A percentile compares a stretch with the other conserved stretches of the same genome.
Conservation (phyloP, 2,888 invertebrate genomes). For the Campoplex capitator region DNA sequence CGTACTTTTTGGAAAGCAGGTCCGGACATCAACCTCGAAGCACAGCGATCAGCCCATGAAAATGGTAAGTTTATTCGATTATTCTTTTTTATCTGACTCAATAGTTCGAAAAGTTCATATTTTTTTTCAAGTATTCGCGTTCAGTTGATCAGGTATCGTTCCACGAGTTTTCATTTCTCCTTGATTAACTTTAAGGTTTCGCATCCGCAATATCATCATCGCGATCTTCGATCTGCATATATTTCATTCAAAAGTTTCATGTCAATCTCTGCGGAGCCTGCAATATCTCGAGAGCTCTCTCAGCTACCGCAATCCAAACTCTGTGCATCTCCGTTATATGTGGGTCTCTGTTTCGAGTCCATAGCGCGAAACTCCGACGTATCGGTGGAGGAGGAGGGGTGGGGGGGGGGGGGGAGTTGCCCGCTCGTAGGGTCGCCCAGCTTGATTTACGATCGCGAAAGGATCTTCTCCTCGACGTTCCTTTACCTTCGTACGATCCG, state of each 20-base stretch:
- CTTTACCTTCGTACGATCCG: constrained; percentile 48
- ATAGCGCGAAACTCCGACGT: constrained; percentile 57
- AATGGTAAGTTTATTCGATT: constrained; percentile 33
- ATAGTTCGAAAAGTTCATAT: neutral
- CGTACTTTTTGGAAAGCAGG: neutral
- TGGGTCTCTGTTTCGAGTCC: constrained; percentile 38
- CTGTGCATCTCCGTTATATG: neutral
- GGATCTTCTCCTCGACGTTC: constrained; percentile 60
- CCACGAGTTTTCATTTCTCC: neutral
- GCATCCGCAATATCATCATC: neutral
- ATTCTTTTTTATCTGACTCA: neutral
- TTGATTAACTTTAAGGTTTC: neutral
- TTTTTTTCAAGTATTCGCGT: neutral
- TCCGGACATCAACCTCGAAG: neutral
- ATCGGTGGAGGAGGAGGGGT: constrained; percentile 30
- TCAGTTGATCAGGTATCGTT: neutral
- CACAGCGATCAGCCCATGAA: neutral
- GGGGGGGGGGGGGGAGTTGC: constrained; percentile 13
- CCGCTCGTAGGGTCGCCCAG: constrained; percentile 62
- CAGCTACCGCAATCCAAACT: neutral
- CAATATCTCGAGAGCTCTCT: constrained; percentile 6
- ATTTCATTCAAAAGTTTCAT: constrained; percentile 21
- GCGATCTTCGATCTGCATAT: neutral
- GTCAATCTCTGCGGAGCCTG: neutral
- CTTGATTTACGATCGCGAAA: constrained; percentile 70